Evolutionary conservation across 2,888 invertebrate genomes (phyloP), one percentile per base, ranked within the genome.

Genomic region (Myopa testacea): DNA sequence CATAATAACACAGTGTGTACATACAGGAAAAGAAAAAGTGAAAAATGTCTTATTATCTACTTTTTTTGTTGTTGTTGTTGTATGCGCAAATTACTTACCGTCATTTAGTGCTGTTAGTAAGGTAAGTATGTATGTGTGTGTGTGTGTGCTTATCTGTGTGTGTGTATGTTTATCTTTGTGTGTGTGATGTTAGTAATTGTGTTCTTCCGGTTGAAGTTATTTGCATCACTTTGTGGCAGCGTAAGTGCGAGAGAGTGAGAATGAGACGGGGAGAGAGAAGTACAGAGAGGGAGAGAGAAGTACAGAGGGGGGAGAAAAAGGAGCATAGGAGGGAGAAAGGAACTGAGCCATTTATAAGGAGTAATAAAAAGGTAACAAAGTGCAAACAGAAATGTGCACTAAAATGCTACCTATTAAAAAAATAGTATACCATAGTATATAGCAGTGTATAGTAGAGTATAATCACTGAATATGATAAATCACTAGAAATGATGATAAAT

Each of bases 31-130:
- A 19, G 26, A 50, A 52, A 26, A 70, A 52, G 26, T 52, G 45
- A 45, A 45, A 45, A 45, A 45, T 45, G 45, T 45, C 45, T 45
- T 45, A 45, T 45, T 45, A 45, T 45, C 45, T 45, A 45, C 45
- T 45, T 3, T 40, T 69, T 19, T 65, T 60, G 14, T 37, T 12
- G 16, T 34, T 7, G 16, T 58, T 26, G 16, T 75, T 45, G 67
- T 67, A 67, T 40, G 69, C 58, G 68, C 68, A 75, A 75, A 75
- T 75, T 75, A 69, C 60, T 75, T 14, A 62, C 55, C 37, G 50
- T 50, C 63, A 74, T 50, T 60, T 55, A 14, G 38, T 55, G 38
- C 37, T 40, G 52, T 40, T 52, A 14, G 14, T 52, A 16, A 50
- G 40, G 26, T 40, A 50, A n/a, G 19, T 12, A 40, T 62, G 52